Base-by-base conservation (phyloP, 2,888 invertebrate genomes). In the Rhagonycha lutea region DNA sequence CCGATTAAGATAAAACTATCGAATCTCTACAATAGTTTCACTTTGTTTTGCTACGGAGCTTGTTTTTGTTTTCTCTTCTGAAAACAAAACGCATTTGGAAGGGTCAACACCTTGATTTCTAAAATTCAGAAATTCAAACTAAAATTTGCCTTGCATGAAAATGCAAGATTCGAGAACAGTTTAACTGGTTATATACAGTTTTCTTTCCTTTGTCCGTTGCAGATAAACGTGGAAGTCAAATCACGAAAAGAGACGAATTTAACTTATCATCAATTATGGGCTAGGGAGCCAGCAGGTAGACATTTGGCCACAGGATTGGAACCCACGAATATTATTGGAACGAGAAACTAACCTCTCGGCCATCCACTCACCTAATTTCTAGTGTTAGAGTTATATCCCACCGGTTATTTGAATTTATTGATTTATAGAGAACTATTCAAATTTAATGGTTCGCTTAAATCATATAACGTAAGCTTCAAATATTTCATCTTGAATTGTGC, bases 1-100 rank as follows among this genome's bases (percentile, higher is more conserved):
- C 70, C 75, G 61, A 76, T 76, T 73, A 68, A 76, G 76, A 76
- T 76, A 73, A 76, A 76, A 47, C 47, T 47, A 47, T 47, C 47
- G 47, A 47, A 47, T 47, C 47, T 47, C 12, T 47, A 47, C 47
- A 11, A n/a, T 47, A 47, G 47, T 47, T 47, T 47, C n/a, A 0
- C 8, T n/a, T n/a, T n/a, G 47, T 1, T 47, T 8, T 47, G 47
- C 47, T 47, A 12, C 0, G n/a, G 47, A 4, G 47, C 12, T 32
- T n/a, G n/a, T 47, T 47, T 47, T 32, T n/a, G n/a, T 47, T 47
- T 47, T n/a, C n/a, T 47, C n/a, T 47, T 11, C n/a, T n/a, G n/a
- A 7, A n/a, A 47, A n/a, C n/a, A 47, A 47, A n/a, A n/a, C 5
- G 47, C 7, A 2, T 47, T 47, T 47, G 32, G 7, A n/a, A n/a